Conservation (phyloP, 2,797 vertebrate genomes). For the Psittacula echo region DNA sequence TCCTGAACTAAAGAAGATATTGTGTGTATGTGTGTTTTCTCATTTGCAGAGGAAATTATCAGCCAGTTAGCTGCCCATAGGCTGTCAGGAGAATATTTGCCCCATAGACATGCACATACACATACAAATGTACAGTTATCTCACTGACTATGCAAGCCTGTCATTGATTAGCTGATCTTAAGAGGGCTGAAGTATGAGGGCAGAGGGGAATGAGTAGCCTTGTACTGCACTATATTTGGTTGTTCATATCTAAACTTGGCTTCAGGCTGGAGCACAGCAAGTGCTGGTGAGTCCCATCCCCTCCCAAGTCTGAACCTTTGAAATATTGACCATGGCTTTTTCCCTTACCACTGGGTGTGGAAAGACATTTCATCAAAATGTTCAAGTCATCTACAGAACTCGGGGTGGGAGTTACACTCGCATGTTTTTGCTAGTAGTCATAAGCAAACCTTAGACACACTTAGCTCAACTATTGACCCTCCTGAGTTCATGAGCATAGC, state of each 20-base stretch:
- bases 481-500: not conserved
- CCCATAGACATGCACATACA: not conserved
- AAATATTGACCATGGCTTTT: not conserved
- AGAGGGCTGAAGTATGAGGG: not conserved
- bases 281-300: not conserved
- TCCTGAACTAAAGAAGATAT: not conserved
- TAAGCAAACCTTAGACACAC: not conserved
- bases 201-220: not conserved
- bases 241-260: not conserved
- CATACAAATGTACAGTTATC: not conserved
- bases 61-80: not conserved
- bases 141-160: not conserved
- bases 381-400: conserved; percentile 29
- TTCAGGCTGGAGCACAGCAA: not conserved
- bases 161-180: not conserved
- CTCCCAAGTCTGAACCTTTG: not conserved
- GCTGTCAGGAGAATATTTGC: not conserved
- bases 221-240: not conserved
- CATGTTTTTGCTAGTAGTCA: not conserved
- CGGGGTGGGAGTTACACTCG: not conserved
- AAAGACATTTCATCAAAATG: not conserved
- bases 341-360: conserved; percentile 32
- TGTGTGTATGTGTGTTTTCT: not conserved
- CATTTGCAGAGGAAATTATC: not conserved
- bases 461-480: conserved; percentile 45